Percentiles rank a stretch among this genome's conserved stretches.
These are phyloP conservation scores for Sebastiscus tertius DNA, from an alignment of 2,797 vertebrate genomes.

Conservation along the genomic window DNA sequence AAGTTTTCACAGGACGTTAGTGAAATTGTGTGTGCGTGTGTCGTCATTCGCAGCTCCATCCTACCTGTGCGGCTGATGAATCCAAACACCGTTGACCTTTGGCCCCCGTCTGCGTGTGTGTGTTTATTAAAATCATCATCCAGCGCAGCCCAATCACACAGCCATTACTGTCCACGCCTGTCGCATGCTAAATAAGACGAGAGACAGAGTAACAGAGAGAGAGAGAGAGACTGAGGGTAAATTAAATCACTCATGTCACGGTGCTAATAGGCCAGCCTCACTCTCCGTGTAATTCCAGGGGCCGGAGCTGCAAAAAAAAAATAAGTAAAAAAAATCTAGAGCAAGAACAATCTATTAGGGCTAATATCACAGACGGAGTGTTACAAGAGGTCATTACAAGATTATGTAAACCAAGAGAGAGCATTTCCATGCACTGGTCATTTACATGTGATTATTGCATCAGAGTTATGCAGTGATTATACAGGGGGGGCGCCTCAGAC, in stretches of 20 bases:
- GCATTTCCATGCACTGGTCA: slow-evolving; percentile 73
- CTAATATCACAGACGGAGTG: slow-evolving; percentile 77
- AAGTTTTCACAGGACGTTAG: slow-evolving; percentile 8
- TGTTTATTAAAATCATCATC: slow-evolving; percentile 81
- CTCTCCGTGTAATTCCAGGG: slow-evolving; percentile 77
- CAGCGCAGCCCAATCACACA: slow-evolving; percentile 73
- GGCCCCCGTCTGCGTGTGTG: slow-evolving; percentile 54
- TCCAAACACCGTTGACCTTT: slow-evolving; percentile 78
- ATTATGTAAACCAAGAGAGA: slow-evolving; percentile 81
- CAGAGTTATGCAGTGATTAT: slow-evolving; percentile 57
- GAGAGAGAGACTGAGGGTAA: slow-evolving; percentile 55
- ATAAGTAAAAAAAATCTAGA: slow-evolving; percentile 25
- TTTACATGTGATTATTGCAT: slow-evolving; percentile 81
- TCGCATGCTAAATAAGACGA: slow-evolving; percentile 79
- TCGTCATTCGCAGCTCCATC: slow-evolving; percentile 44
- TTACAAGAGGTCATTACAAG: slow-evolving; percentile 83
- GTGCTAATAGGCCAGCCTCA: slow-evolving; percentile 82
- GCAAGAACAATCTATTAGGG: slow-evolving; percentile 81
- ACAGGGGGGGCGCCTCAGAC: neutral
- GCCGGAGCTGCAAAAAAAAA: slow-evolving; percentile 54
- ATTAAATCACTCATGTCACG: slow-evolving; percentile 85
- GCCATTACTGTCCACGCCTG: slow-evolving; percentile 75
- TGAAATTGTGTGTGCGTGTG: neutral
- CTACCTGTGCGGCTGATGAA: slow-evolving; percentile 66
- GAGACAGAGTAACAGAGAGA: neutral